Base-by-base conservation (phyloP, 2,797 vertebrate species). In the Coracias cyanogaster region DNA sequence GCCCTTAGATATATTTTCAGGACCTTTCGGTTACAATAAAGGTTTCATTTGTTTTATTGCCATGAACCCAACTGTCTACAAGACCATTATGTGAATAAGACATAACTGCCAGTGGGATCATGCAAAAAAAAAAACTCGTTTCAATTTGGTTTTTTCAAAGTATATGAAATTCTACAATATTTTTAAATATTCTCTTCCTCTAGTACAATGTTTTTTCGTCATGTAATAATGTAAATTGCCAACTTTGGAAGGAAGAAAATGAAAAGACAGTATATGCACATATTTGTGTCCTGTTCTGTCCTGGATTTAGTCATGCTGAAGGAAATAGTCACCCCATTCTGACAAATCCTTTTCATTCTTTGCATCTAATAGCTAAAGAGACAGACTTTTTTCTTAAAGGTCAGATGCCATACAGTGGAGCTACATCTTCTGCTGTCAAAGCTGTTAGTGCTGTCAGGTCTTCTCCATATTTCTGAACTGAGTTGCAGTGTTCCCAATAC, bases 341-440 rank as follows among this genome's bases (percentile, higher is more conserved):
- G 82, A 94, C 80, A 94, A 88, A 64, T 41, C 11, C 35, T 78
- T 94, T 89, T 76, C 82, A 64, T 80, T 78, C 35, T 74, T 78
- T 89, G 25, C 28, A 65, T 90, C 82, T 94, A 87, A 76, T 81
- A 87, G 58, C 58, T n/a, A 70, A 25, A 26, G 37, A 93, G 54
- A 55, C 20, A 67, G 62, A 43, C 22, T 41, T 82, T 37, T 91
- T 90, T 88, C 52, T 87, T 84, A 77, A 91, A 90, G 60, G 83
- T 90, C 79, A 95, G 61, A 89, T 57, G 54, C 37, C 74, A 81
- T 80, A 74, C 8, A 74, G 35, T 86, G 39, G 26, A 66, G 52
- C n/a, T 77, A 54, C 28, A 79, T 85, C 62, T 78, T 82, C 46
- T n/a, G 18, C 61, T 86, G 54, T 79, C 86, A 91, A 94, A 91